Percentiles rank a stretch among this genome's conserved stretches.
phyloP scores from a whole-genome alignment of 2,888 invertebrate species.

The Lepidonotus clava region DNA sequence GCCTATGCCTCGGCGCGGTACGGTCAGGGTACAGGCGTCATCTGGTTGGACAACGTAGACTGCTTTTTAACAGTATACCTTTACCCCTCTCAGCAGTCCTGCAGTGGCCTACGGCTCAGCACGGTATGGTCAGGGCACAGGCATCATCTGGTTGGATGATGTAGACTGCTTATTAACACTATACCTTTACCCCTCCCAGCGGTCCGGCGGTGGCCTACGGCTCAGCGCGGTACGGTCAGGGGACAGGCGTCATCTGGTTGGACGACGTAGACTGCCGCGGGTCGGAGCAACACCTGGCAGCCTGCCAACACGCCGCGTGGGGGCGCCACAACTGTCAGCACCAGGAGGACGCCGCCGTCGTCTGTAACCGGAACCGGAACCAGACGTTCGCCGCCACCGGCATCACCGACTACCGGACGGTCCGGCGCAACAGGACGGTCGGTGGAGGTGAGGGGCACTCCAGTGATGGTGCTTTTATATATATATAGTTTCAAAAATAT shows the following conservation, averaged over 20 bases:
- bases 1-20: constrained; percentile 76
- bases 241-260: constrained; percentile 70
- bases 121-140: constrained; percentile 58
- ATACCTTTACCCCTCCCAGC: no score
- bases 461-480: no score
- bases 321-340: constrained; percentile 88
- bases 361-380: constrained; percentile 61
- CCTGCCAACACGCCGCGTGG: constrained; percentile 86
- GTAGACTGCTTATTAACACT: no score
- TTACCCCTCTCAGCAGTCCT: constrained; percentile 80
- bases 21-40: constrained; percentile 64
- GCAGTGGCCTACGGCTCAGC: constrained; percentile 77
- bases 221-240: constrained; percentile 69
- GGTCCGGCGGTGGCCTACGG: constrained; percentile 80
- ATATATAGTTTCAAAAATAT: no score
- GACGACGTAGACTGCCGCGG: constrained; percentile 83
- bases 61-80: no score
- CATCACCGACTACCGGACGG: not conserved
- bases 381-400: constrained; percentile 7
- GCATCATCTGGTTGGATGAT: constrained; percentile 74
- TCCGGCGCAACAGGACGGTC: no score
- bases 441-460: no score
- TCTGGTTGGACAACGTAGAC: constrained; percentile 77
- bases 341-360: constrained; percentile 86
- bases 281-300: constrained; percentile 82